Evolutionary conservation across 2,797 vertebrate species (phyloP).

Genomic region (Sciurus vulgaris): DNA sequence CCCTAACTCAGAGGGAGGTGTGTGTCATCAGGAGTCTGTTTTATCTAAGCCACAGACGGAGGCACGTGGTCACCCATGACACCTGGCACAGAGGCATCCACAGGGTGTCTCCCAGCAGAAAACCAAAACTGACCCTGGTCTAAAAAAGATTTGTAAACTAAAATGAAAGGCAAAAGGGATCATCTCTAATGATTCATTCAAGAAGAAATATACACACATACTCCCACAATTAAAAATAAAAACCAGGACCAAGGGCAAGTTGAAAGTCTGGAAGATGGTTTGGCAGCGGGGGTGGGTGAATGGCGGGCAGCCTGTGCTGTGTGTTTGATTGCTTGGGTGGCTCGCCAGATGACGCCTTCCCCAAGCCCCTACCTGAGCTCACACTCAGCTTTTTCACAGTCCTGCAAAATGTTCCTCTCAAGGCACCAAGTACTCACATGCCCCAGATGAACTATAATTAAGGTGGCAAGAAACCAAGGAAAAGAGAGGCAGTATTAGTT

Average conservation of each 20-base stretch:
- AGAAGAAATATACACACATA: neutral
- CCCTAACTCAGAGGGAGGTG: neutral
- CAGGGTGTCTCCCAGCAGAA: neutral
- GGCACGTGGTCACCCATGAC: neutral
- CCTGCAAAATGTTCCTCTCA: constrained; percentile 10
- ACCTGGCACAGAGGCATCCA: neutral
- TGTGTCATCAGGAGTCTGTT: neutral
- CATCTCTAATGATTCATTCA: neutral
- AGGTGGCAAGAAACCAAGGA: constrained; percentile 65
- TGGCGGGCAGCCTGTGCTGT: neutral
- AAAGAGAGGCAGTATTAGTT: constrained; percentile 45
- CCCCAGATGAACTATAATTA: constrained; percentile 37
- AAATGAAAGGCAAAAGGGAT: neutral
- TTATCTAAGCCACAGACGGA: neutral
- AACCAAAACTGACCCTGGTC: neutral
- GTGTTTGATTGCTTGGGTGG: neutral
- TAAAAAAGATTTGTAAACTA: neutral
- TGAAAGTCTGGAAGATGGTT: neutral
- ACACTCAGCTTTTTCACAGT: neutral
- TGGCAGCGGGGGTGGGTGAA: no score
- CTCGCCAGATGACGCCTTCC: neutral
- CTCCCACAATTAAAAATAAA: constrained; percentile 35
- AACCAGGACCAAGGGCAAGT: neutral
- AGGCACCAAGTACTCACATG: constrained; percentile 6
- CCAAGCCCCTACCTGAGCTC: neutral